Evolutionary conservation across 2,888 invertebrate genomes (phyloP), one percentile per base, ranked within the genome.

Genomic region (Machimus atricapillus): DNA sequence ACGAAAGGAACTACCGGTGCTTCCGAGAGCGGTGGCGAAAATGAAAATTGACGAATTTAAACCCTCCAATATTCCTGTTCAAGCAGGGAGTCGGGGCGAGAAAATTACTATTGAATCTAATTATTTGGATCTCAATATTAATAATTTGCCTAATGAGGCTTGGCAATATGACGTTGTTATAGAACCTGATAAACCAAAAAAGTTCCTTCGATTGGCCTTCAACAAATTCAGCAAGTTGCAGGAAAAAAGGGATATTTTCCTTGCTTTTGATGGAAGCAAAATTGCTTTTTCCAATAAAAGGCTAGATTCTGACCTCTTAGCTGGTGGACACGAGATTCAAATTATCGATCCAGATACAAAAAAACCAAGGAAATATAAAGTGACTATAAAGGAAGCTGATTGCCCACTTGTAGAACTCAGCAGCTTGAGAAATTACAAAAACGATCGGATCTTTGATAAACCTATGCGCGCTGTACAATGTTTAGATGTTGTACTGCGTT

Each of bases 91-190:
- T 0, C 56, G 89, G n/a, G 94, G 95, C 0, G 91, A 92, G 7
- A 89, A 82, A 4, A 92, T 94, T 0, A 90, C 83, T 43, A 93
- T 96, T 0, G 91, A 94, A 46, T 94, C 95, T 0, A 97, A 97
- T 90, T 96, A 96, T 91, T 91, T 97, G 82, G 91, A 93, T 27
- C 92, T 96, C 89, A 90, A 91, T 9, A 92, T 96, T 85, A 87
- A 89, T 1, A 92, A 93, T 87, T 93, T 94, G 74, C 92, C 94
- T 6, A 88, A 90, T 7, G 89, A 89, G 0, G 93, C 94, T 91
- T 92, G 94, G 90, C 98, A 99, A 90, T 99, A 99, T 91, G 98
- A 99, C 90, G 96, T 98, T 0, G 93, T 92, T 0, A 94, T 97
- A 52, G 93, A 91, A 1, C 96, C 97, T 0, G 96, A 96, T 19